These are phyloP conservation scores for Drosophila pruinosa DNA, from an alignment of 1,140 invertebrate species.

Conservation along the genomic window DNA sequence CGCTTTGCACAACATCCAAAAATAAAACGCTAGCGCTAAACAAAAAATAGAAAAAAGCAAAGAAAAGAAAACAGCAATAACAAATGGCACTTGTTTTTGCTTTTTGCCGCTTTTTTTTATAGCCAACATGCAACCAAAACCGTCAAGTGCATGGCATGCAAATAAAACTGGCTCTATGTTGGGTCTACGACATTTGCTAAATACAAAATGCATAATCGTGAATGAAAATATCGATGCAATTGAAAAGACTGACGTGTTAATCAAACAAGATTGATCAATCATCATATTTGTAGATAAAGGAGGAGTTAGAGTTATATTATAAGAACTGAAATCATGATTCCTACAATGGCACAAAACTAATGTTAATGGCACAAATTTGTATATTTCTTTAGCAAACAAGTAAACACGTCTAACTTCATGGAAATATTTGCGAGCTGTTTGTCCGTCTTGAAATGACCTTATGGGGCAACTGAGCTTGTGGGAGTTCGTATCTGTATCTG, in stretches of 20 bases:
- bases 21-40: conserved; percentile 47
- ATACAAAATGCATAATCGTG: conserved; percentile 12
- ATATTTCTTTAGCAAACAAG: background rate
- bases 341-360: too few species aligned
- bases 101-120: background rate
- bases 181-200: conserved; percentile 9
- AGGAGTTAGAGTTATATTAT: too few species aligned
- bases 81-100: conserved; percentile 57
- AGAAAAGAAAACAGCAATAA: conserved; percentile 11
- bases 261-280: background rate
- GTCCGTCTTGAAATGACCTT: conserved; percentile 13
- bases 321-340: too few species aligned
- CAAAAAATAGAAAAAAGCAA: background rate
- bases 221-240: conserved; percentile 5
- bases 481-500: background rate
- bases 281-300: background rate
- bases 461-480: background rate
- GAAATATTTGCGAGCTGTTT: background rate
- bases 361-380: too few species aligned
- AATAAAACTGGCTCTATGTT: conserved; percentile 16
- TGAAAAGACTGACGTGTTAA: background rate
- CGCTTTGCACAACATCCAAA: conserved; percentile 32
- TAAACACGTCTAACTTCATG: too few species aligned
- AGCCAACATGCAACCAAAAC: conserved; percentile 33
- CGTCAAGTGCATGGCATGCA: conserved; percentile 38